Base-by-base conservation (phyloP, 2,888 invertebrate species). In the Teleiodes luculella region DNA sequence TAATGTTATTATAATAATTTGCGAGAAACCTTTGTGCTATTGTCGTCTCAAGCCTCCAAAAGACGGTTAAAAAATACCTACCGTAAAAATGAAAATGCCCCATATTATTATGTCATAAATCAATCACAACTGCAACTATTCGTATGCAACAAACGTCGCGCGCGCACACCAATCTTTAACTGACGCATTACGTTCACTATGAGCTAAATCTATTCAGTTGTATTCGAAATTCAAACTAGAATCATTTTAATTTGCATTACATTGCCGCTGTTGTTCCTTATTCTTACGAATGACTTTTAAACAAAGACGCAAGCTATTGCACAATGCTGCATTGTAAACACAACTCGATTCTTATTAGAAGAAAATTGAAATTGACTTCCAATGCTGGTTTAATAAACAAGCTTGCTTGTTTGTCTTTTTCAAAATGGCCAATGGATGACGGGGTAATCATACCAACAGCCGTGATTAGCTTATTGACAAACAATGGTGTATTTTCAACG, bases 401-500 rank as follows among this genome's bases (percentile, higher is more conserved):
- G 11, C 3, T 11, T 41, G 20, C 18, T 20, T 41, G 18, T 18
- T 8, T 20, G 11, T 18, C 7, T 41, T 18, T 20, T 41, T 3
- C 28, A 24, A 13, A 5, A 6, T 13, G 6, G n/a, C 13, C 13
- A 43, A 28, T 28, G 28, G 13, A 13, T 3, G 24, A 1, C 39
- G 11, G 1, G 1, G 13, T 6, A 28, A 43, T 1, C 2, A 24
- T 4, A 28, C 7, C 13, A 10, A 10, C 11, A 28, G 14, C n/a
- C 13, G 8, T 43, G 28, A 28, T 5, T 43, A 43, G 43, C 8
- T 28, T 11, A 13, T 43, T 13, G 14, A 24, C 24, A 13, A 43
- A 43, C 43, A 43, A 43, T 43, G n/a, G 43, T 3, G 24, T 6
- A 43, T 43, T 43, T 43, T 43, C 43, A 28, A 28, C 43, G 43